Evolutionary conservation across 2,888 invertebrate genomes (phyloP), one percentile per base, ranked within the genome.

Genomic region (Shargacucullia verbasci): DNA sequence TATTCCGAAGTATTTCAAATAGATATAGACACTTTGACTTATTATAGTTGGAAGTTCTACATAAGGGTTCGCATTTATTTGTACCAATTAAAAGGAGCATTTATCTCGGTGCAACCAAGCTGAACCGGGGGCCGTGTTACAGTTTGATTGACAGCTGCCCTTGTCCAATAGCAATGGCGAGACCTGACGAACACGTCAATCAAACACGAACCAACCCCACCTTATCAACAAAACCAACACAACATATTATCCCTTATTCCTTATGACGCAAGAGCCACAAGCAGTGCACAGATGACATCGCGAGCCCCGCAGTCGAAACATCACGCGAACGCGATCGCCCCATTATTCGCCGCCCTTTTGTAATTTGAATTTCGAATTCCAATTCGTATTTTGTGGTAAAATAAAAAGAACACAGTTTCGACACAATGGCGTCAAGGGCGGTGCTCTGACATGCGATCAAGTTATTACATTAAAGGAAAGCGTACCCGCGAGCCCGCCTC

Each of bases 121-220:
- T 83, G 82, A 88, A 92, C 90, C 84, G 87, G 92, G 93, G 94
- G 94, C 81, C 78, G 82, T 79, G 78, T 73, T 73, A 73, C 70
- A 68, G 75, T 95, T 95, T 97, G 96, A 97, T 96, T 96, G 97
- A 97, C 97, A 97, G 96, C 95, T 89, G 95, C 95, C 94, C 95
- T 95, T 95, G 95, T 94, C 96, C 96, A 96, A 96, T 96, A 95
- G 95, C 95, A 95, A 95, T 95, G 93, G 95, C 93, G 95, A 95
- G 95, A 95, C 95, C 95, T 96, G 96, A 96, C 96, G 96, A 96
- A 94, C 95, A 95, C 95, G 96, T 96, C 96, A 96, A 96, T 96
- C 96, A 96, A 87, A 82, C 85, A 53, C 35, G 45, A 72, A 78
- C 82, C 81, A 82, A 84, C 82, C 85, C 85, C 81, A 83, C 82